Base-by-base conservation (phyloP, 2,888 invertebrate genomes). In the Eristalis pertinax region DNA sequence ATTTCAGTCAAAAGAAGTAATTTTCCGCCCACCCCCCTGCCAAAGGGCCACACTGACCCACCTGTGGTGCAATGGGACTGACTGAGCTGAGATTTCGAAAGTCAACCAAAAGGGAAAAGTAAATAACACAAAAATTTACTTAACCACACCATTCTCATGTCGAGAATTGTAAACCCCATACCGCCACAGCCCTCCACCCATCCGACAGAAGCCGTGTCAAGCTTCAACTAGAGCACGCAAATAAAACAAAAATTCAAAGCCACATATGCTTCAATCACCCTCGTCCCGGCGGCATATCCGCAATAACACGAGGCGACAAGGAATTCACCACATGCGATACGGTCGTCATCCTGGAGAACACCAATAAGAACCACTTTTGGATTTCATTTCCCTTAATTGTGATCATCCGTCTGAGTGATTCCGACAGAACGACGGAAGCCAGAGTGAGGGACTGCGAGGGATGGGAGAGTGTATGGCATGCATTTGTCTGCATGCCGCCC, bases 381-480 rank as follows among this genome's bases (percentile, higher is more conserved):
- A 73, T 67, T 73, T 73, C 79, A 80, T 35, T 73, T 80, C 73
- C 67, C 65, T 80, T 73, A 80, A 78, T 78, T 78, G 70, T 58
- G 43, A 64, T 70, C 78, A 70, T 78, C 56, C 56, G 41, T 63
- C 62, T 78, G 63, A 78, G 70, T 78, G 70, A 29, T 22, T 70
- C 63, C 38, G 56, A 56, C 78, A 19, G 19, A 70, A 56, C 64
- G 32, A 32, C 32, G 58, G 68, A 68, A 76, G 62, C 70, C 35
- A 64, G 64, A 58, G 38, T n/a, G n/a, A n/a, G 64, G 38, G 50
- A 62, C 58, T 50, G 58, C 29, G 38, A 60, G 19, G n/a, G n/a
- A 35, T n/a, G n/a, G n/a, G n/a, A n/a, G 35, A n/a, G 4, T n/a
- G 50, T 19, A 8, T 19, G 50, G 50, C 8, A 19, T 50, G 50